Evolutionary conservation across 2,113 vertebrate genomes (phyloP).

Genomic region (Butorides virescens): DNA sequence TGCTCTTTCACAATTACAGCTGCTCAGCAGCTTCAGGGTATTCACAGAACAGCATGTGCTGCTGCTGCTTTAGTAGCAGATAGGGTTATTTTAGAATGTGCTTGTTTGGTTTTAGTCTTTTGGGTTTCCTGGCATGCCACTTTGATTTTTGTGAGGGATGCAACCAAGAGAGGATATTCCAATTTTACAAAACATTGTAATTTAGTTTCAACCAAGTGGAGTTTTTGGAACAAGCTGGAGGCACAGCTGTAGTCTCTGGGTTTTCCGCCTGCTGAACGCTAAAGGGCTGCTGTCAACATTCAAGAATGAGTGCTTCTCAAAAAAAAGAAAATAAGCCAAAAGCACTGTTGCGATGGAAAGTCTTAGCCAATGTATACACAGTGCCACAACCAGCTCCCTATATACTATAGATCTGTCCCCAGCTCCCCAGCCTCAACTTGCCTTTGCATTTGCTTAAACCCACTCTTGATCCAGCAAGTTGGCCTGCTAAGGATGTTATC

Average conservation of each 20-base stretch:
- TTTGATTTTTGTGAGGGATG: not conserved
- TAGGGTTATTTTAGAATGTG: conserved; percentile 22
- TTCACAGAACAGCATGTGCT: conserved; percentile 9
- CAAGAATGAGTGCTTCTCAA: not conserved
- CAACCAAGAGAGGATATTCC: conserved; percentile 26
- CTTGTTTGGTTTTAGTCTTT: conserved; percentile 20
- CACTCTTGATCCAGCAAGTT: not conserved
- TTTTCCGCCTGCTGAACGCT: not conserved
- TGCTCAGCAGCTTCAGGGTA: not conserved
- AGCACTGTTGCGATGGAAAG: not conserved
- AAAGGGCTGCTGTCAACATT: not conserved
- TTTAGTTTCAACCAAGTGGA: conserved; percentile 14
- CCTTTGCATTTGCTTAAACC: not conserved
- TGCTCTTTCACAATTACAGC: not conserved
- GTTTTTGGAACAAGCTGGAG: conserved; percentile 30
- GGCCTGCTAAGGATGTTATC: not conserved
- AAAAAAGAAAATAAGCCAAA: not conserved
- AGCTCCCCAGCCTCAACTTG: not conserved
- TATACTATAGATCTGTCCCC: not conserved
- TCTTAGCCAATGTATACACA: not conserved
- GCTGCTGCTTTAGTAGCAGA: not conserved
- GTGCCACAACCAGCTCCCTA: not conserved
- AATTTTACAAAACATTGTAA: conserved; percentile 15
- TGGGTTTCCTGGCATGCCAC: conserved; percentile 14
- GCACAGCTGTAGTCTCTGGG: conserved; percentile 49